Evolutionary conservation across 2,888 invertebrate genomes (phyloP).

Genomic region (Trichogramma dendrolimi): DNA sequence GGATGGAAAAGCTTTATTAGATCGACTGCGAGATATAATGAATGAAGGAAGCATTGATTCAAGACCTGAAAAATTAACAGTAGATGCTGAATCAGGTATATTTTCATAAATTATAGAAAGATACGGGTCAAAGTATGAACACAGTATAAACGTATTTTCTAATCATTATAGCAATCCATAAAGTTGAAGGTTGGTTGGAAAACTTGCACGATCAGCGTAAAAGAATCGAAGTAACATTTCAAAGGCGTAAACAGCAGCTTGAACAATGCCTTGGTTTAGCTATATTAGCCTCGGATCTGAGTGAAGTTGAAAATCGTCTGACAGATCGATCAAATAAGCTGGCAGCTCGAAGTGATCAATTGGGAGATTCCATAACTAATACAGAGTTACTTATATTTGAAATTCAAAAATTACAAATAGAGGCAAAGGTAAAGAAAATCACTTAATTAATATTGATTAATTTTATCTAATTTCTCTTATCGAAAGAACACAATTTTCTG

Average conservation of each 20-base stretch:
- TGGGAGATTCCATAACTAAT: slow-evolving; percentile 70
- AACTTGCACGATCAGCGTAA: slow-evolving; percentile 71
- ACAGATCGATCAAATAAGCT: slow-evolving; percentile 57
- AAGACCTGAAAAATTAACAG: slow-evolving; percentile 61
- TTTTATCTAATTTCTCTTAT: not conserved
- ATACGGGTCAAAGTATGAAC: not conserved
- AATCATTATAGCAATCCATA: slow-evolving; percentile 58
- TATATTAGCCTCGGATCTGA: slow-evolving; percentile 68
- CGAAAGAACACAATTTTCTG: too few species aligned
- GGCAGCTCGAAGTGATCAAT: slow-evolving; percentile 57
- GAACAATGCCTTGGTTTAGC: slow-evolving; percentile 76
- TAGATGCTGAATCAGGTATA: slow-evolving; percentile 53
- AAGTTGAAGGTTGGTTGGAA: slow-evolving; percentile 73
- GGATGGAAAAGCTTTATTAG: slow-evolving; percentile 72
- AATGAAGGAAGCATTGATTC: slow-evolving; percentile 73
- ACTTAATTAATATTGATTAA: not conserved
- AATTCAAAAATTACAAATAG: slow-evolving; percentile 65
- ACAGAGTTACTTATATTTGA: slow-evolving; percentile 66
- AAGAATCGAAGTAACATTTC: slow-evolving; percentile 66
- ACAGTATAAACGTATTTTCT: not conserved
- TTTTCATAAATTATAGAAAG: not conserved
- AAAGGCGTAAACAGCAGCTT: slow-evolving; percentile 67
- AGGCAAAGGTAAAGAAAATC: slow-evolving; percentile 58
- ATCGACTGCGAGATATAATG: slow-evolving; percentile 69
- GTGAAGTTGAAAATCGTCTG: slow-evolving; percentile 61